phyloP scores from a whole-genome alignment of 2,113 vertebrate genomes.

The Alligator sinensis region DNA sequence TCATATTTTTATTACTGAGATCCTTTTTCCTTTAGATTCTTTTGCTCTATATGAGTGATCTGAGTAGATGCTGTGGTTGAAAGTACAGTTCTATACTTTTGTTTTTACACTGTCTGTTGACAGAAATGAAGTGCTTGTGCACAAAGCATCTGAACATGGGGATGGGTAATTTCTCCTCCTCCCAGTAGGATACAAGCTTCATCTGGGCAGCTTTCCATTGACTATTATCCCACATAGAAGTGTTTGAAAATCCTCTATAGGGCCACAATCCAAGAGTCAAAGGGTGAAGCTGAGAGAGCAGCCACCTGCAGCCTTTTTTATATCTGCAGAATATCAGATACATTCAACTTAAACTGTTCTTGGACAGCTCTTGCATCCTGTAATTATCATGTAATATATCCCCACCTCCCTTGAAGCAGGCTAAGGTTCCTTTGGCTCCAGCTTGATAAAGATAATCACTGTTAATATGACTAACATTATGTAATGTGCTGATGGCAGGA shows the following conservation, averaged over 20 bases:
- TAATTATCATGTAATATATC: conserved; percentile 57
- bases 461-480: not conserved
- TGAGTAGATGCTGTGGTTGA: not conserved
- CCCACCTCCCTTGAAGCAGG: not conserved
- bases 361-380: conserved; percentile 63
- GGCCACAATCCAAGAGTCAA: conserved; percentile 57
- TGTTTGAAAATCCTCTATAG: conserved; percentile 66
- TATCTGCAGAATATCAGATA: conserved; percentile 73
- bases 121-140: conserved; percentile 17
- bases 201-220: conserved; percentile 68
- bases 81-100: conserved; percentile 24
- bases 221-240: conserved; percentile 45
- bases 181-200: conserved; percentile 51
- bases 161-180: conserved; percentile 49
- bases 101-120: conserved; percentile 40
- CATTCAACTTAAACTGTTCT: conserved; percentile 53
- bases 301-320: conserved; percentile 75
- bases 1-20: not conserved
- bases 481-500: not conserved
- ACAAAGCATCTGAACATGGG: conserved; percentile 25
- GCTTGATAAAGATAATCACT: not conserved
- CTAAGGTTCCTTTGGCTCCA: conserved; percentile 1
- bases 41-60: conserved; percentile 16
- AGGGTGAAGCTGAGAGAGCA: conserved; percentile 66
- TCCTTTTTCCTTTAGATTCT: not conserved